Conservation (phyloP, 2,797 vertebrate genomes). For the Anolis apletophallus region DNA sequence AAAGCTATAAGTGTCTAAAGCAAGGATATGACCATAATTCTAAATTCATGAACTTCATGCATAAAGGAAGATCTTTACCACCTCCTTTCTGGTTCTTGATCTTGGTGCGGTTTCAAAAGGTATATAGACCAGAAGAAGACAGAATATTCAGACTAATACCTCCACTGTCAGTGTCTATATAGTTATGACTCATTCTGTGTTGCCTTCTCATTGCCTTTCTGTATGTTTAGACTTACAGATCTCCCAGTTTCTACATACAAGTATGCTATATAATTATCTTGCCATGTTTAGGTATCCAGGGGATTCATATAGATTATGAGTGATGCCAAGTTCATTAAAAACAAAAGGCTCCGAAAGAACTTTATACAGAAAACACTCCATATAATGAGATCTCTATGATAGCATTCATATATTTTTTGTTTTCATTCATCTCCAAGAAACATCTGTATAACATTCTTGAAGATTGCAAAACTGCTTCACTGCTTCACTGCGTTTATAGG, state of each 20-base stretch:
- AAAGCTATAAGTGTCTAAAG: too few species aligned
- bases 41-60: too few species aligned
- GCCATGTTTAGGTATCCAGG: not conserved
- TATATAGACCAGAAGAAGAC: too few species aligned
- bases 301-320: not conserved
- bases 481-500: not conserved
- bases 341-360: not conserved
- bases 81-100: too few species aligned
- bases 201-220: not conserved
- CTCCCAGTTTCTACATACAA: not conserved
- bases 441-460: not conserved
- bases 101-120: too few species aligned
- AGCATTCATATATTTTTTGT: not conserved
- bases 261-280: not conserved
- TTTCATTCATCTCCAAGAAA: not conserved
- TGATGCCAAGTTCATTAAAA: not conserved
- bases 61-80: too few species aligned
- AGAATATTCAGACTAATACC: too few species aligned
- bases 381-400: not conserved
- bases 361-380: not conserved
- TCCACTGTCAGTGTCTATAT: too few species aligned
- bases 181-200: too few species aligned
- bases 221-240: not conserved
- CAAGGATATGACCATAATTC: too few species aligned
- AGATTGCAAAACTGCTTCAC: not conserved